Evolutionary conservation across 2,888 invertebrate genomes (phyloP), one percentile per base, ranked within the genome.

Genomic region (Leptura quadrifasciata): DNA sequence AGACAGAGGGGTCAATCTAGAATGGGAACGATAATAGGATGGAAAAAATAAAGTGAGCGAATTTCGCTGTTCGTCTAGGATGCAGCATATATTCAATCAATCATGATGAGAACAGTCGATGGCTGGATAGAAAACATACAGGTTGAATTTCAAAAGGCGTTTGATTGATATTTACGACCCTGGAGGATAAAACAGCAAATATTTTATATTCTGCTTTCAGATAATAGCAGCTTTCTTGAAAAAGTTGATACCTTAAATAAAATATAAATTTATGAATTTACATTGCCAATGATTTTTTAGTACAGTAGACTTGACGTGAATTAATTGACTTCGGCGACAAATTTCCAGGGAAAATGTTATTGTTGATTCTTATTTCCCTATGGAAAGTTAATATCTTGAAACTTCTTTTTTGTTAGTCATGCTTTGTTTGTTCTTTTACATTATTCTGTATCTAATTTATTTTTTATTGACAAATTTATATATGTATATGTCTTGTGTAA

Each of bases 101-200:
- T 79, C 79, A 79, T 71, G 77, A 77, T 79, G 76, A 61, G 75
- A 78, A 74, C 74, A 69, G 71, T 64, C 74, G 76, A 79, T 69
- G 67, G 55, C 69, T 57, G 39, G 58, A 71, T 64, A 63, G 75
- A 76, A 78, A 79, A 79, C 76, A 75, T 73, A 76, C 76, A 76
- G 76, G 75, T 76, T 75, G 79, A 74, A 75, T 79, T 77, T 76
- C 79, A 72, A 75, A 79, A 74, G 75, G 76, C 75, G 55, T 68
- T 72, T 76, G 78, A 78, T 78, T 72, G 78, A 78, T 78, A 76
- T 78, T 78, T 78, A 78, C 67, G 76, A 76, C 78, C 67, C 76
- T 60, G 61, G 76, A 76, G 78, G 57, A 35, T 69, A 35, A 35
- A 57, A 57, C 18, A n/a, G 69, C 39, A 58, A 39, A 69, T 69